phyloP scores from a whole-genome alignment of 2,888 invertebrate genomes.

The Tineola bisselliella region DNA sequence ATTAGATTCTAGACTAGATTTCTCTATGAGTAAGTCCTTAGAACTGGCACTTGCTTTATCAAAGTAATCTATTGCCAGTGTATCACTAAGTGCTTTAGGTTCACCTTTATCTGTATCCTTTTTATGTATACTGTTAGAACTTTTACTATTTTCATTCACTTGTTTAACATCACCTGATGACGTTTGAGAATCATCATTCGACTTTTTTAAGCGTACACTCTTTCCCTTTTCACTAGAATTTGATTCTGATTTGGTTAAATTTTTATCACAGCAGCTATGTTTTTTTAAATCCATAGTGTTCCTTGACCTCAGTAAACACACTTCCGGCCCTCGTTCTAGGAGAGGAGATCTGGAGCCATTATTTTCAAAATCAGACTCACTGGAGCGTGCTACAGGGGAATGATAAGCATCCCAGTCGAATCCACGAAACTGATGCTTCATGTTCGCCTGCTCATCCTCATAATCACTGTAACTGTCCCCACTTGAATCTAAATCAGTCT shows the following conservation, averaged over 20 bases:
- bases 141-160: conserved; percentile 12
- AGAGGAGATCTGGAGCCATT: conserved; percentile 77
- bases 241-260: conserved; percentile 32
- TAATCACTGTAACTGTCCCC: conserved; percentile 71
- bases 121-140: conserved; percentile 26
- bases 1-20: conserved; percentile 62
- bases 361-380: conserved; percentile 75
- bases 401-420: conserved; percentile 63
- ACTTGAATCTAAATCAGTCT: conserved; percentile 69
- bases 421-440: conserved; percentile 45
- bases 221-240: conserved; percentile 47
- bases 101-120: background rate
- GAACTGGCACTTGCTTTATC: conserved; percentile 76
- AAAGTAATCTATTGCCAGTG: conserved; percentile 44
- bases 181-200: conserved; percentile 38
- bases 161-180: conserved; percentile 29
- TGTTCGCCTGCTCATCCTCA: conserved; percentile 62
- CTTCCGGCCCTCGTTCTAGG: conserved; percentile 61
- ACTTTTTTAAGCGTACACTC: conserved; percentile 54
- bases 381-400: conserved; percentile 53
- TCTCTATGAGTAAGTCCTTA: conserved; percentile 74
- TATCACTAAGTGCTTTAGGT: conserved; percentile 14
- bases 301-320: conserved; percentile 50
- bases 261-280: conserved; percentile 42
- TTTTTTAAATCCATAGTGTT: conserved; percentile 46